A percentile compares a stretch with the other conserved stretches of the same genome.
phyloP scores from a whole-genome alignment of 2,113 vertebrate genomes.

The Pseudonaja textilis region DNA sequence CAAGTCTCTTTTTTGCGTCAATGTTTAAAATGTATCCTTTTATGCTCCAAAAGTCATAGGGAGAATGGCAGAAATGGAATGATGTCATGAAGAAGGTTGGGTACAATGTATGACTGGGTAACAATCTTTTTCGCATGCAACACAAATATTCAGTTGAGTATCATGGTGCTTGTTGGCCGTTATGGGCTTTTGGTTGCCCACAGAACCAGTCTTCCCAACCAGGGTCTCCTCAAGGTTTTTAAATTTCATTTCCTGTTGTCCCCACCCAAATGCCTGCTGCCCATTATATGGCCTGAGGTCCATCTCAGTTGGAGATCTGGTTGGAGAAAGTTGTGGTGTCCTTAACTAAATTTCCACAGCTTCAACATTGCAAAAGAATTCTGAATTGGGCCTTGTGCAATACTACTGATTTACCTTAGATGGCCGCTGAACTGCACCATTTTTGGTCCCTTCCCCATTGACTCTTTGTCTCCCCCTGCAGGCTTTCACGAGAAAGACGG shows the following conservation, averaged over 20 bases:
- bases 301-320: neutral
- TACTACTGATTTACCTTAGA: neutral
- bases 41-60: neutral
- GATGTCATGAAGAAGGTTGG: neutral
- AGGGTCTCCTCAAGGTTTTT: neutral
- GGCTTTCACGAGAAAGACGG: slow-evolving; percentile 91
- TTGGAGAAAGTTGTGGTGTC: neutral
- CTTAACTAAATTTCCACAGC: neutral
- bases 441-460: neutral
- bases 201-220: neutral
- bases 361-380: neutral
- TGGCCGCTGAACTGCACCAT: neutral
- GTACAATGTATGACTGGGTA: neutral
- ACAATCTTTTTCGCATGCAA: neutral
- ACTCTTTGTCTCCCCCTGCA: slow-evolving; percentile 31
- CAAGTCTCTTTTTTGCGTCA: neutral
- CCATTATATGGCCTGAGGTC: neutral
- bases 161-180: neutral
- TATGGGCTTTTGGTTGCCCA: neutral
- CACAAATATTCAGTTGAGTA: neutral
- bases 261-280: neutral
- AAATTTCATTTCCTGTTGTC: neutral
- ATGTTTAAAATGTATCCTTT: neutral
- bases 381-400: neutral
- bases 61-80: neutral